phyloP scores from a whole-genome alignment of 2,888 invertebrate genomes.

The Philereme transversata region DNA sequence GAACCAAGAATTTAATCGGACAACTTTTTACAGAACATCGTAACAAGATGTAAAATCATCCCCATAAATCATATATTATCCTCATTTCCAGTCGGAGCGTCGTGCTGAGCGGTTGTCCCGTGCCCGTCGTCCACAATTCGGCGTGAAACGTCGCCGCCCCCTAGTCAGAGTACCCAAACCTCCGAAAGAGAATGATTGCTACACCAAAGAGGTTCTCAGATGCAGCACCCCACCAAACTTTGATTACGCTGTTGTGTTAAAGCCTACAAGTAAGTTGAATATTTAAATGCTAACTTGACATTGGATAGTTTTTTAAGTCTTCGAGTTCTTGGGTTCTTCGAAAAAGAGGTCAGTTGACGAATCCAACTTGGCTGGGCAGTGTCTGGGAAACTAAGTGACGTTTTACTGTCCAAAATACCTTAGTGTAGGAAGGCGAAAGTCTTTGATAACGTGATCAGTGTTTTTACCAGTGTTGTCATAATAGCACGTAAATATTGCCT shows the following conservation, averaged over 20 bases:
- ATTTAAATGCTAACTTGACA: not conserved
- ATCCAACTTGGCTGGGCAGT: too few species aligned
- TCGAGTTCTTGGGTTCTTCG: too few species aligned
- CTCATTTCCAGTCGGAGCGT: slow-evolving; percentile 67
- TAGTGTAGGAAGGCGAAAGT: too few species aligned
- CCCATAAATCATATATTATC: not conserved
- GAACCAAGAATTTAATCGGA: too few species aligned
- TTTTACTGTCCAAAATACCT: too few species aligned
- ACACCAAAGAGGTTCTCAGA: slow-evolving; percentile 60
- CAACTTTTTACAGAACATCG: too few species aligned
- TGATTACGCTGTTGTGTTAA: slow-evolving; percentile 67
- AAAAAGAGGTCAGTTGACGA: too few species aligned
- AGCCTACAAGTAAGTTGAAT: slow-evolving; percentile 64
- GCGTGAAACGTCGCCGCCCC: slow-evolving; percentile 68
- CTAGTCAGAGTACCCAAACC: slow-evolving; percentile 60
- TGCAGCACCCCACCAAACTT: slow-evolving; percentile 68
- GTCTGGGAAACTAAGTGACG: too few species aligned
- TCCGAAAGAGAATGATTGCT: slow-evolving; percentile 72
- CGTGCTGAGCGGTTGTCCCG: slow-evolving; percentile 74
- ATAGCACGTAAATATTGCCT: too few species aligned
- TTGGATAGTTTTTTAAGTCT: too few species aligned
- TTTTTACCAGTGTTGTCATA: too few species aligned
- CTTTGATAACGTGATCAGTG: too few species aligned
- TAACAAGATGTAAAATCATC: not conserved
- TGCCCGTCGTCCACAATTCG: slow-evolving; percentile 72